Percentiles rank a stretch among this genome's conserved stretches.
phyloP scores from a whole-genome alignment of 1,140 invertebrate genomes.

The Anoplophora glabripennis region DNA sequence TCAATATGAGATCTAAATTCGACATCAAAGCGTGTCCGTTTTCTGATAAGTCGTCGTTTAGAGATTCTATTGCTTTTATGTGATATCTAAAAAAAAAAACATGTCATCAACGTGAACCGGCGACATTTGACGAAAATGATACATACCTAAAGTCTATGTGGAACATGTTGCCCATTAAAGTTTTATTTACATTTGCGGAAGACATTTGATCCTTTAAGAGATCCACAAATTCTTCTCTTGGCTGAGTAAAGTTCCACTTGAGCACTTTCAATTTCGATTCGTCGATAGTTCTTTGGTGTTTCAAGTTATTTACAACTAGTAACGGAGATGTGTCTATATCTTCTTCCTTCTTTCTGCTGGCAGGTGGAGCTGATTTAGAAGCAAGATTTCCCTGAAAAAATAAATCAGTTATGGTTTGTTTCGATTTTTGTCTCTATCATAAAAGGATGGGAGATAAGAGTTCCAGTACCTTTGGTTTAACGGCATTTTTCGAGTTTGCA shows the following conservation, averaged over 20 bases:
- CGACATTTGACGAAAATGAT: background rate
- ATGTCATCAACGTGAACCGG: background rate
- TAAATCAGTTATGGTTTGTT: background rate
- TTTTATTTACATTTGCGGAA: constrained; percentile 80
- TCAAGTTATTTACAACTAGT: constrained; percentile 79
- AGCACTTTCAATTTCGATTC: constrained; percentile 89
- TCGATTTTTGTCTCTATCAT: background rate
- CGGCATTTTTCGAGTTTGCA: constrained; percentile 38
- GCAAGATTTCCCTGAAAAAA: constrained; percentile 24
- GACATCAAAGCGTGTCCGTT: constrained; percentile 77
- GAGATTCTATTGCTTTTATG: constrained; percentile 89
- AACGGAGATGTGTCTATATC: constrained; percentile 80
- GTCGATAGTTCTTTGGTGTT: constrained; percentile 87
- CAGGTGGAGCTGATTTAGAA: constrained; percentile 40
- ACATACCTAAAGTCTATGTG: constrained; percentile 81
- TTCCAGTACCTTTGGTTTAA: constrained; percentile 39
- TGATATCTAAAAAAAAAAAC: constrained; percentile 69
- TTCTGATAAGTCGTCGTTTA: constrained; percentile 78
- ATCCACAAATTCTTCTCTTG: constrained; percentile 90
- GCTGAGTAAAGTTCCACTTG: constrained; percentile 95
- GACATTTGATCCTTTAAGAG: constrained; percentile 90
- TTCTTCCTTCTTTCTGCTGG: constrained; percentile 76
- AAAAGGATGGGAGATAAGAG: too few relatives aligned
- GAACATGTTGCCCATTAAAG: constrained; percentile 87
- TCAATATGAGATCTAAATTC: constrained; percentile 93